Evolutionary conservation across 2,797 vertebrate genomes (phyloP).

Genomic region (Hyperoplus immaculatus): DNA sequence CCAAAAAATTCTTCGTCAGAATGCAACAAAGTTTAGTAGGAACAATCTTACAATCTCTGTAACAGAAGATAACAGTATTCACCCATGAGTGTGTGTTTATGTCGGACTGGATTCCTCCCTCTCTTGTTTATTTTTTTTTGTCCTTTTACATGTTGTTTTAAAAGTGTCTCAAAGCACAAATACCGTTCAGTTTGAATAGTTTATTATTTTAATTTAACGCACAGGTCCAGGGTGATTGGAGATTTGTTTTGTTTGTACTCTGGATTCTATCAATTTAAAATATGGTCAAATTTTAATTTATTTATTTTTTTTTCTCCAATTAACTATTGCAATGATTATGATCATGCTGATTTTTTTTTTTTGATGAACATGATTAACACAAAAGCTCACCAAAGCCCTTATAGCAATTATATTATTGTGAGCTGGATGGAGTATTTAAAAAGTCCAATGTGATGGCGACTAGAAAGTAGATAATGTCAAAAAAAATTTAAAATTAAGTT

Average conservation of each 20-base stretch:
- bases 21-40: neutral
- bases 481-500: too few species aligned
- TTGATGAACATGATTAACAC: too few species aligned
- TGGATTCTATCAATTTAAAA: neutral
- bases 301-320: too few species aligned
- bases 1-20: constrained; percentile 47
- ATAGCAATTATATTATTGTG: too few species aligned
- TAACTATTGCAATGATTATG: too few species aligned
- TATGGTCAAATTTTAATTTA: neutral
- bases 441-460: too few species aligned
- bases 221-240: constrained; percentile 1
- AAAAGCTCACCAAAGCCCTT: too few species aligned
- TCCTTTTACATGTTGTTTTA: neutral
- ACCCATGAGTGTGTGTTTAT: neutral
- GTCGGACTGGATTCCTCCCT: neutral
- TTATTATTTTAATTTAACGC: neutral
- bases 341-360: too few species aligned
- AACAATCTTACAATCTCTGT: neutral
- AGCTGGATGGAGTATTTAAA: too few species aligned
- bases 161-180: neutral
- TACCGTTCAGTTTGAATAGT: neutral
- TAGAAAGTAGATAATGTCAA: too few species aligned
- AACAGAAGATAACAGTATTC: neutral
- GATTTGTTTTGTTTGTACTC: neutral
- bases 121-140: neutral